Conservation (phyloP, 2,888 invertebrate genomes). For the Prenolepis imparis region DNA sequence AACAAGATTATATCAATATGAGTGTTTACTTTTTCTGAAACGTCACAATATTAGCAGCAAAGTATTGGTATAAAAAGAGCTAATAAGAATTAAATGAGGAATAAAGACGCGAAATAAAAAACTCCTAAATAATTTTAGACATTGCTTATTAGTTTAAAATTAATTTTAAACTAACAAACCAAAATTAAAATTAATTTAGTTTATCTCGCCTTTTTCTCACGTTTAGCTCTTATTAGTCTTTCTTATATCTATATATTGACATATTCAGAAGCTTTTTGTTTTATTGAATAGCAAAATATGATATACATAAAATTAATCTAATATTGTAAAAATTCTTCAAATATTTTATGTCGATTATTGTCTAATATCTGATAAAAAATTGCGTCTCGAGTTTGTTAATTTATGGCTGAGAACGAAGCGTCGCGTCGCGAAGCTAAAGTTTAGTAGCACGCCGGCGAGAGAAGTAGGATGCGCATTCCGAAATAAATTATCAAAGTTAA, state of each 20-base stretch:
- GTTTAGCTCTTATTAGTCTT: no score
- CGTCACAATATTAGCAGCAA: not conserved
- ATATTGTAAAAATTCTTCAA: not conserved
- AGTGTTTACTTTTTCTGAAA: not conserved
- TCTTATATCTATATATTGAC: no score
- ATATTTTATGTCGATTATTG: not conserved
- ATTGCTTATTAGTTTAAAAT: no score
- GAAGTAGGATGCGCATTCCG: not conserved
- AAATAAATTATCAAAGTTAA: constrained; percentile 55
- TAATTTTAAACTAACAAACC: no score
- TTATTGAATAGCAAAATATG: not conserved
- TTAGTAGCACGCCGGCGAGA: not conserved
- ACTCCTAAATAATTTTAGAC: no score
- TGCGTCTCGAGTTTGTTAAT: not conserved
- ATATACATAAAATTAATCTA: not conserved
- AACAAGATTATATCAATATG: not conserved
- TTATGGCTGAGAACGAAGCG: not conserved
- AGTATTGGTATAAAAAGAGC: no score
- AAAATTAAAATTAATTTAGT: no score
- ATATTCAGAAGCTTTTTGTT: no score
- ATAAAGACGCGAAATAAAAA: no score
- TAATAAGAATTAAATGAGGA: no score
- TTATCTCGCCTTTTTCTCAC: no score
- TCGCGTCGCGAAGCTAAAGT: not conserved
- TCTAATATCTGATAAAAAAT: not conserved